Evolutionary conservation across 2,888 invertebrate species (phyloP).

Genomic region (Hemistola chrysoprasaria): DNA sequence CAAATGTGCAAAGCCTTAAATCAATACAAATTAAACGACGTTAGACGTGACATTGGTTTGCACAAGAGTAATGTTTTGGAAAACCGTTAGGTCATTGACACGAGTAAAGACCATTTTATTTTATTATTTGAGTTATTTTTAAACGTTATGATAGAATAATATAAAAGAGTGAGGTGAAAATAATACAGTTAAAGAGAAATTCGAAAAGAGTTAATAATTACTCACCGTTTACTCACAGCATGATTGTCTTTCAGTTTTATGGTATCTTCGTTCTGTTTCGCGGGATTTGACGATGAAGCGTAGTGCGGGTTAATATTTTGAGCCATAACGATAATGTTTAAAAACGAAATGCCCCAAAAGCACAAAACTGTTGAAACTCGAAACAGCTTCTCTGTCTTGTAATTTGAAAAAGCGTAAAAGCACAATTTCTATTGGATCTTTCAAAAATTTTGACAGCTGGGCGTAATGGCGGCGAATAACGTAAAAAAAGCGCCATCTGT

Average conservation of each 20-base stretch:
- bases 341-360: conserved; percentile 51
- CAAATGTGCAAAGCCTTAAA: conserved; percentile 1
- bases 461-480: conserved; percentile 65
- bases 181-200: not conserved
- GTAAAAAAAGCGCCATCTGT: conserved; percentile 40
- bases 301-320: conserved; percentile 93
- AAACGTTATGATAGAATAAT: too few species aligned
- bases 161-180: too few species aligned
- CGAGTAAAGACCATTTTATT: not conserved
- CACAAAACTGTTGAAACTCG: conserved; percentile 64
- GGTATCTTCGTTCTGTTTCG: conserved; percentile 91
- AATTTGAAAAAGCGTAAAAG: conserved; percentile 66
- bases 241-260: conserved; percentile 91
- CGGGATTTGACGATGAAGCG: conserved; percentile 86
- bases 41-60: conserved; percentile 13
- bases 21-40: conserved; percentile 15
- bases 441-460: conserved; percentile 63
- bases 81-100: conserved; percentile 11
- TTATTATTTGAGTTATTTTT: too few species aligned
- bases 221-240: conserved; percentile 94
- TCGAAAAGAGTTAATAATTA: conserved; percentile 27
- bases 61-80: conserved; percentile 22
- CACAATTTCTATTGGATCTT: conserved; percentile 73
- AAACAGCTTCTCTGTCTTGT: conserved; percentile 71
- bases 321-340: conserved; percentile 83